A percentile compares a stretch with the other conserved stretches of the same genome.
Conservation (phyloP, 2,797 vertebrate genomes). For the Argyrosomus regius region DNA sequence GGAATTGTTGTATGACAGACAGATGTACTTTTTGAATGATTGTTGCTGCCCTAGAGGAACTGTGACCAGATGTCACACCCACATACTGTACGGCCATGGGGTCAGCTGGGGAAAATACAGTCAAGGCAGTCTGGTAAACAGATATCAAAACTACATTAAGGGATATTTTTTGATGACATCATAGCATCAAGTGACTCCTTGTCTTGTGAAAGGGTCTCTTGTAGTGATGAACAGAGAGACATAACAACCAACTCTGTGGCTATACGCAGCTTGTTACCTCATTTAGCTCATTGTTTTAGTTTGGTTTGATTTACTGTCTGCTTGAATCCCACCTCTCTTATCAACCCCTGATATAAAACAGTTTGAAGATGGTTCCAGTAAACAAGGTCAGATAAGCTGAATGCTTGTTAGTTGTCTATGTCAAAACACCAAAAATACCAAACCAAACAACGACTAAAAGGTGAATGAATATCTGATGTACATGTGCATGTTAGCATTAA, state of each 20-base stretch:
- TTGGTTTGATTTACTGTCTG: conserved; percentile 26
- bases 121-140: conserved; percentile 10
- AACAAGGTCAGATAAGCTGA: background rate
- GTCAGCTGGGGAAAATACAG: conserved; percentile 18
- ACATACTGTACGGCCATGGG: background rate
- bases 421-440: background rate
- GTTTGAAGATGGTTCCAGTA: background rate
- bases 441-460: background rate
- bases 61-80: conserved; percentile 31
- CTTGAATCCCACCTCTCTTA: conserved; percentile 12
- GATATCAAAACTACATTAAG: conserved; percentile 30
- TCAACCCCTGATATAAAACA: background rate
- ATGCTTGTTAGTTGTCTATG: background rate
- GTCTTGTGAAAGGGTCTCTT: conserved; percentile 40
- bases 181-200: conserved; percentile 29
- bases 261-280: background rate
- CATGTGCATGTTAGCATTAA: background rate
- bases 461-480: background rate
- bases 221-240: conserved; percentile 19
- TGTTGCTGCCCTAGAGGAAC: conserved; percentile 45
- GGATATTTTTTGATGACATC: conserved; percentile 34
- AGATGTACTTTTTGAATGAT: conserved; percentile 37
- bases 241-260: background rate
- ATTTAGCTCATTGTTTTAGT: conserved; percentile 29
- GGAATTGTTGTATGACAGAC: conserved; percentile 14